phyloP scores from a whole-genome alignment of 1,140 invertebrate genomes.

The Limonius californicus region DNA sequence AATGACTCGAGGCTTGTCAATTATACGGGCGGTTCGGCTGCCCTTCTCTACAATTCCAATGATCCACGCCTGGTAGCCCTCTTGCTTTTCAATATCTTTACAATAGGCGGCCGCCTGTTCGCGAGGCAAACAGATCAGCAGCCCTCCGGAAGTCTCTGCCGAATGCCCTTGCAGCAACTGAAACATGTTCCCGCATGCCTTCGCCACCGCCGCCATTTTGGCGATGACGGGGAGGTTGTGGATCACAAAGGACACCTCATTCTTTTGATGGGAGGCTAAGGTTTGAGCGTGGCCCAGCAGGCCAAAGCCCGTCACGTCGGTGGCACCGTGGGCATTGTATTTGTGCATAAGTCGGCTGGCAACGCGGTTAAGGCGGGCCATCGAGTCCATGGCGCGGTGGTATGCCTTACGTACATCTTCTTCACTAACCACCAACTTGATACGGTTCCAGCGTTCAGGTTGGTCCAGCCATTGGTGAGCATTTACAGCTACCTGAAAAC shows the following conservation, averaged over 20 bases:
- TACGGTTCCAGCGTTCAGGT: slow-evolving; percentile 93
- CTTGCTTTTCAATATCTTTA: slow-evolving; percentile 95
- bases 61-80: slow-evolving; percentile 98
- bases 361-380: slow-evolving; percentile 92
- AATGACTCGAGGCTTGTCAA: slow-evolving; percentile 96
- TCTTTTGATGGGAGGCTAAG: slow-evolving; percentile 92
- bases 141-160: slow-evolving; percentile 83
- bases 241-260: slow-evolving; percentile 96
- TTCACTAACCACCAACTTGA: slow-evolving; percentile 92
- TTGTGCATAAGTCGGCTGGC: slow-evolving; percentile 95
- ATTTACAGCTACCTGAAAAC: slow-evolving; percentile 86
- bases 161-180: slow-evolving; percentile 91
- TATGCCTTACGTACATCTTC: slow-evolving; percentile 94
- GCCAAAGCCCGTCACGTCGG: slow-evolving; percentile 96
- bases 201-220: slow-evolving; percentile 95
- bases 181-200: slow-evolving; percentile 94
- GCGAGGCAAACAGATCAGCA: slow-evolving; percentile 89
- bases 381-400: slow-evolving; percentile 94
- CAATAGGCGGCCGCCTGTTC: slow-evolving; percentile 96
- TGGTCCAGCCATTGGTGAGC: slow-evolving; percentile 97
- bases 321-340: slow-evolving; percentile 96
- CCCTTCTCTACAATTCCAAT: slow-evolving; percentile 98
- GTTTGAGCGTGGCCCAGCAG: slow-evolving; percentile 95
- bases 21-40: slow-evolving; percentile 91
- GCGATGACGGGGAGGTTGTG: slow-evolving; percentile 96